phyloP scores from a whole-genome alignment of 2,888 invertebrate genomes.

The Philereme vetulata region DNA sequence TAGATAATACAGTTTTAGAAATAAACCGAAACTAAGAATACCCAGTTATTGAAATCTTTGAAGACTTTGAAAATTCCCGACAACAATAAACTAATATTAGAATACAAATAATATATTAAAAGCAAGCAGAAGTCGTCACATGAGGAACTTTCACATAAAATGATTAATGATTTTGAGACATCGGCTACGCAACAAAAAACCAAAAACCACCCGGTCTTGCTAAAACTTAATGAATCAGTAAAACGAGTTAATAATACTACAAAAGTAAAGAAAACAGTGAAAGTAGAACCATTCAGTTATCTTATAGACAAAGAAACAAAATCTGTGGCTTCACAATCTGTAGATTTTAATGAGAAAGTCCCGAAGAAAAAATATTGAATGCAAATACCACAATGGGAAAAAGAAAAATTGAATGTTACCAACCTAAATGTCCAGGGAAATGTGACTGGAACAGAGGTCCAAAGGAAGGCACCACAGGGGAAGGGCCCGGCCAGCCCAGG shows the following conservation, averaged over 20 bases:
- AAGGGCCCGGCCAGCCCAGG: slow-evolving; percentile 83
- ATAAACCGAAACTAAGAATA: no score
- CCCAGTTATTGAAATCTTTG: no score
- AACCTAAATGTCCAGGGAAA: slow-evolving; percentile 28
- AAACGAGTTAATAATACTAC: background rate
- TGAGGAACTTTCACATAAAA: slow-evolving; percentile 2
- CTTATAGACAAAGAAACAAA: background rate
- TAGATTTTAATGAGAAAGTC: background rate
- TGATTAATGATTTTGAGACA: slow-evolving; percentile 11
- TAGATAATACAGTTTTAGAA: no score
- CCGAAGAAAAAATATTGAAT: background rate
- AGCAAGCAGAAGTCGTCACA: background rate
- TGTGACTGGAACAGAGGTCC: slow-evolving; percentile 87
- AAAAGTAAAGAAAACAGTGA: slow-evolving; percentile 8
- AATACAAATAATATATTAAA: background rate
- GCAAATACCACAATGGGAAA: background rate
- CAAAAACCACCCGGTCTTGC: slow-evolving; percentile 4
- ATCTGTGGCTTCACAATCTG: background rate
- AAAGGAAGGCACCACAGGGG: slow-evolving; percentile 84
- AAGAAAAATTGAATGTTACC: slow-evolving; percentile 6
- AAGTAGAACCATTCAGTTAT: slow-evolving; percentile 1
- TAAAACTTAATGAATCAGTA: slow-evolving; percentile 4
- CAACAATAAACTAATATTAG: background rate
- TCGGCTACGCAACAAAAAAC: slow-evolving; percentile 12
- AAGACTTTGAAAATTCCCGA: background rate